Percentiles rank a stretch among this genome's conserved stretches.
These are phyloP conservation scores for Araneus ventricosus DNA, from an alignment of 1,140 invertebrate species.

Conservation along the genomic window DNA sequence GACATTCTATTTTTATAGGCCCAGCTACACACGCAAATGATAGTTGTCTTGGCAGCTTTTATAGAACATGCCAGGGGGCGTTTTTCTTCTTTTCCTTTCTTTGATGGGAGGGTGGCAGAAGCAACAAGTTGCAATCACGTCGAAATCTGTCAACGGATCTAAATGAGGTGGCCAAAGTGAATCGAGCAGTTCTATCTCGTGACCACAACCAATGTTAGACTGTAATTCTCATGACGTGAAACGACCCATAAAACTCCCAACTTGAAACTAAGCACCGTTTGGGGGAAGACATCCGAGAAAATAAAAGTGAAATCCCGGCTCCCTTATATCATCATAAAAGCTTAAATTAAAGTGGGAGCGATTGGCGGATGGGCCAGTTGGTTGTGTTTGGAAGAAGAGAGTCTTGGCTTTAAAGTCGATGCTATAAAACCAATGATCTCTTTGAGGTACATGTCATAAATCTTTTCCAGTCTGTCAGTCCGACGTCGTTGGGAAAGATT, in stretches of 20 bases:
- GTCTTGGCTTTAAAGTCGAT: constrained; percentile 35
- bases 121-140: constrained; percentile 13
- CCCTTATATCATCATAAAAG: constrained; percentile 57
- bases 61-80: neutral
- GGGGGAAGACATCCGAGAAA: constrained; percentile 34
- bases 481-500: neutral
- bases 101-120: neutral
- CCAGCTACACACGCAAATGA: neutral
- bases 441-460: constrained; percentile 59
- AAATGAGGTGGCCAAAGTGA: constrained; percentile 50
- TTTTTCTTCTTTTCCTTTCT: neutral
- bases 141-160: constrained; percentile 35
- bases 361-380: constrained; percentile 1
- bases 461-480: neutral
- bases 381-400: constrained; percentile 4
- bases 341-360: constrained; percentile 51
- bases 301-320: constrained; percentile 43
- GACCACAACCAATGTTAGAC: constrained; percentile 28
- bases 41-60: neutral
- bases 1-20: neutral
- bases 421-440: constrained; percentile 56
- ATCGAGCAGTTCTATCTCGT: constrained; percentile 17
- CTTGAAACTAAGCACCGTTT: constrained; percentile 60
- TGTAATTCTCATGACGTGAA: constrained; percentile 39
- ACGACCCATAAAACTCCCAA: constrained; percentile 40